Percentiles rank a stretch among this genome's conserved stretches.
Conservation (phyloP, 2,888 invertebrate species). For the Micoletzkya japonica region DNA sequence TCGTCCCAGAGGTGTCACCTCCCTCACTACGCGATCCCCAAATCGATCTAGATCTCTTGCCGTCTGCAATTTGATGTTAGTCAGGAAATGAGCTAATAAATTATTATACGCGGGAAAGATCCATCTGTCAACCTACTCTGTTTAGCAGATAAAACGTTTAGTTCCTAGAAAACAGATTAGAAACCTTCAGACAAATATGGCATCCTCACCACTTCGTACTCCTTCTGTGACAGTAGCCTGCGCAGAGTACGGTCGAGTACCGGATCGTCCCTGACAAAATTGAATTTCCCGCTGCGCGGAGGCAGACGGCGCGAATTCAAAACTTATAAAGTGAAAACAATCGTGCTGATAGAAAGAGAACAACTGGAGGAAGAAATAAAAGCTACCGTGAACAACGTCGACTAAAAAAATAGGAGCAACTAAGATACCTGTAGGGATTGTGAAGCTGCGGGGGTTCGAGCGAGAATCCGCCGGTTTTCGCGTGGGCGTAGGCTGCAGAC, state of each 20-base stretch:
- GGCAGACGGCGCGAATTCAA: too few species aligned
- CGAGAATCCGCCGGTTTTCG: slow-evolving; percentile 50
- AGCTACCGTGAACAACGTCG: too few species aligned
- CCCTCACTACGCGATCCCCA: slow-evolving; percentile 67
- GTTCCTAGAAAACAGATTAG: slow-evolving; percentile 2
- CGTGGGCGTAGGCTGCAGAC: slow-evolving; percentile 49
- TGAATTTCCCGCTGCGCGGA: too few species aligned
- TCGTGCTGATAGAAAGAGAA: too few species aligned
- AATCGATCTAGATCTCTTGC: slow-evolving; percentile 66
- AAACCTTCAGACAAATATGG: slow-evolving; percentile 8
- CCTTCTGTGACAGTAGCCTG: slow-evolving; percentile 39
- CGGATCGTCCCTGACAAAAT: slow-evolving; percentile 46
- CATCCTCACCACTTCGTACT: slow-evolving; percentile 36
- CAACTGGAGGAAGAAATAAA: too few species aligned
- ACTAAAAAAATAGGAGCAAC: too few species aligned
- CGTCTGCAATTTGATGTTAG: slow-evolving; percentile 33
- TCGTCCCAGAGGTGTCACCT: slow-evolving; percentile 66
- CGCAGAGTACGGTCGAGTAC: slow-evolving; percentile 44
- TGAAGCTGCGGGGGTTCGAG: slow-evolving; percentile 48
- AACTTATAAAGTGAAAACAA: too few species aligned
- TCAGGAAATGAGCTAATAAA: neutral
- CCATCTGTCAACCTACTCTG: too few species aligned
- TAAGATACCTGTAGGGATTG: slow-evolving; percentile 44
- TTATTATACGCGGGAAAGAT: too few species aligned
- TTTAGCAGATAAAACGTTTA: neutral